Evolutionary conservation across 1,140 invertebrate genomes (phyloP), one percentile per base, ranked within the genome.

Genomic region (Ladona fulva): DNA sequence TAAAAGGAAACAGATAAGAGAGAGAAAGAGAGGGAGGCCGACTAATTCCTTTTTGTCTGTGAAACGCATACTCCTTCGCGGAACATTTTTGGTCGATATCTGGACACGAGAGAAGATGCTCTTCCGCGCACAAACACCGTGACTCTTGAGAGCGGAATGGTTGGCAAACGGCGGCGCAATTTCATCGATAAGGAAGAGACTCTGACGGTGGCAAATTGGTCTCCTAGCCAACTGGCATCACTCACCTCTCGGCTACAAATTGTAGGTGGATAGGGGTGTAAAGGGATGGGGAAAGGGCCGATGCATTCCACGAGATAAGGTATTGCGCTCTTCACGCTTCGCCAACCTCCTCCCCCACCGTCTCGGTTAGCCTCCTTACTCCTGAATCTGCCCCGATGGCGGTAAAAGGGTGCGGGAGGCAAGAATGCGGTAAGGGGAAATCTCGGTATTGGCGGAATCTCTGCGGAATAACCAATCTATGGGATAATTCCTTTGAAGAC

Each of bases 171-270:
- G 5, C 52, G n/a, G 16, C 52, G 52, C 52, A 16, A 22, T 66
- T 16, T 22, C 52, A 66, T 66, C 52, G 52, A 66, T 66, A 66
- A 66, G 52, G 52, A 52, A 66, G 52, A 66, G 52, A 66, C 10
- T 19, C 19, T 52, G 52, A 66, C 52, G 52, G 52, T 66, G 52
- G 52, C 52, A 66, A 66, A 66, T 66, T 66, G 52, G 52, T 66
- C 52, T 66, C 52, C 52, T 66, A 16, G 52, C 16, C 52, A 66
- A 66, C 52, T 22, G 52, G n/a, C 52, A 66, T 66, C 52, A 22
- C 52, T 66, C 52, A 66, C 14, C 52, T 66, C 52, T 66, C 52
- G 52, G n/a, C 52, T 66, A 66, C 52, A 66, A 66, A 66, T 66
- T 66, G n/a, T 66, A 22, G n/a, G 52, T 66, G 14, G 52, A 22